These are phyloP conservation scores for Cheilosia impressa DNA, from an alignment of 2,888 invertebrate genomes.

Conservation along the genomic window DNA sequence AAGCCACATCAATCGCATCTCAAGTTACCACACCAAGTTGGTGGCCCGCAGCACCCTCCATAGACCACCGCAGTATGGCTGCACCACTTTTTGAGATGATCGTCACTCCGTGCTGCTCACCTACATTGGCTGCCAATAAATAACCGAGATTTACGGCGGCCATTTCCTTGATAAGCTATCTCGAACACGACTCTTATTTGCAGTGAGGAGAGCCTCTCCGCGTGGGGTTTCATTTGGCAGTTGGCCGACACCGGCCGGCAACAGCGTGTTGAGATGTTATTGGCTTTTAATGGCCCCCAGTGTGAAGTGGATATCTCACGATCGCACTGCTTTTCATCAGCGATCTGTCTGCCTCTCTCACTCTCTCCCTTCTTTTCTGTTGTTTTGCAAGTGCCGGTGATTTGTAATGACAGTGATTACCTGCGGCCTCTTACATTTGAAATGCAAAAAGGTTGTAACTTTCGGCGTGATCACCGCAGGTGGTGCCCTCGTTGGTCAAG, in stretches of 20 bases:
- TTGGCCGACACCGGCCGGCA: conserved; percentile 40
- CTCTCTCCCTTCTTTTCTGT: conserved; percentile 9
- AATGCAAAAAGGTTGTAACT: conserved; percentile 55
- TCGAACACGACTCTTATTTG: conserved; percentile 59
- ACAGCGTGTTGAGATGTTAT: conserved; percentile 55
- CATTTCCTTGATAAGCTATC: conserved; percentile 71
- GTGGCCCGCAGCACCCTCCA: conserved; percentile 27
- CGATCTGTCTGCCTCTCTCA: conserved; percentile 35
- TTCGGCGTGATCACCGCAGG: conserved; percentile 59
- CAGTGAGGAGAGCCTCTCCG: conserved; percentile 3
- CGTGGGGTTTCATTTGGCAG: conserved; percentile 50
- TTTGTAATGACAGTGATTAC: conserved; percentile 66
- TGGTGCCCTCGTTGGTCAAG: conserved; percentile 45
- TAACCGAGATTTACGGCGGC: conserved; percentile 70
- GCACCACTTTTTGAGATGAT: conserved; percentile 67
- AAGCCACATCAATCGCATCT: conserved; percentile 6
- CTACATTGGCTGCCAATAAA: conserved; percentile 60
- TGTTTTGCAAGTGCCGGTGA: conserved; percentile 14
- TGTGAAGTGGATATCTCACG: conserved; percentile 66
- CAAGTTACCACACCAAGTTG: conserved; percentile 26
- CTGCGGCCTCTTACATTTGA: conserved; percentile 42
- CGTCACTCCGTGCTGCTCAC: conserved; percentile 58
- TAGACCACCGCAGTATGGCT: conserved; percentile 42
- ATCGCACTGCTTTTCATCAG: conserved; percentile 65
- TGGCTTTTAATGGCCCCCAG: conserved; percentile 64